phyloP scores from a whole-genome alignment of 1,140 invertebrate species.

The Atopsyche davidsoni region DNA sequence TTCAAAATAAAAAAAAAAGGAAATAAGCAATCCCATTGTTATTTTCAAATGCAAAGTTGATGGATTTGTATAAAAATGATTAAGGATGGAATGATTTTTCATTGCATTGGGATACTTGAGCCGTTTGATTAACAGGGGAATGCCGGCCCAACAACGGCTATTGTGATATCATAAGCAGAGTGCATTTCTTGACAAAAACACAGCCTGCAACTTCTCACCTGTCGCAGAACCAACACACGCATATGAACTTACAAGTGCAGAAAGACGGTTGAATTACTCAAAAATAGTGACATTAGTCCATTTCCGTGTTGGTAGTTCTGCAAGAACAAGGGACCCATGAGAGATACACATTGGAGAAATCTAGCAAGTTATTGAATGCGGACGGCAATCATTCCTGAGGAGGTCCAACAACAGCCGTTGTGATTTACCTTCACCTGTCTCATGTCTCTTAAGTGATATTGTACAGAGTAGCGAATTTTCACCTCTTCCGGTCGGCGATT shows the following conservation, averaged over 20 bases:
- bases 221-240: constrained; percentile 24
- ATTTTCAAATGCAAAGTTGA: no score
- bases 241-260: no score
- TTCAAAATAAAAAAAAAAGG: constrained; percentile 3
- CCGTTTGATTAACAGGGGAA: constrained; percentile 28
- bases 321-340: constrained; percentile 27
- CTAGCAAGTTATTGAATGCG: constrained; percentile 16
- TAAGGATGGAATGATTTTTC: no score
- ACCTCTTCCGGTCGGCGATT: constrained; percentile 26
- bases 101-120: constrained; percentile 19
- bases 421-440: constrained; percentile 30
- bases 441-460: background rate
- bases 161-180: constrained; percentile 26
- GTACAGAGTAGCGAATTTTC: no score
- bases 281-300: no score
- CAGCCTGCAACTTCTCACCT: constrained; percentile 24
- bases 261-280: no score
- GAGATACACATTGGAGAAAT: constrained; percentile 6
- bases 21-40: no score
- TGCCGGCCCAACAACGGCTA: constrained; percentile 31
- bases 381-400: background rate
- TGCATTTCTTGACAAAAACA: constrained; percentile 13
- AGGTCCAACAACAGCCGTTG: constrained; percentile 31
- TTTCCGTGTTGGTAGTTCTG: constrained; percentile 24
- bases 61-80: no score